A percentile compares a stretch with the other conserved stretches of the same genome.
Conservation (phyloP, 2,113 vertebrate genomes). For the Rhizomys pruinosus region DNA sequence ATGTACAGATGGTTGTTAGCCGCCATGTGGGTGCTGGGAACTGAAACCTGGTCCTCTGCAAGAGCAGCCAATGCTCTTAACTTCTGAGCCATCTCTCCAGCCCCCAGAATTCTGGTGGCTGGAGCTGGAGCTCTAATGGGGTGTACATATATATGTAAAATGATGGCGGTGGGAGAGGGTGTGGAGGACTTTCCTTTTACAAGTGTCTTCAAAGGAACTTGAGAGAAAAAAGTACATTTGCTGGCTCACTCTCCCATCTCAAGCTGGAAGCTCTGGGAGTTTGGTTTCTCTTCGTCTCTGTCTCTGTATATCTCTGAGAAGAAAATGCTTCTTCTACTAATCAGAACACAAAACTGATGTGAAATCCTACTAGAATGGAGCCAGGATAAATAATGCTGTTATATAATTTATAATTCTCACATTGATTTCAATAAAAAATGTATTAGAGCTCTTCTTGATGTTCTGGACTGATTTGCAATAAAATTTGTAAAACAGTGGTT, state of each 20-base stretch:
- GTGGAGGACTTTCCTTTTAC: background rate
- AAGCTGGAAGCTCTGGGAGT: background rate
- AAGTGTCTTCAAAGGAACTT: conserved; percentile 14
- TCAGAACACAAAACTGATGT: conserved; percentile 65
- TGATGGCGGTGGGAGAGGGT: background rate
- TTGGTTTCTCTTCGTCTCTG: too few species aligned
- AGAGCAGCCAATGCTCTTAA: too few species aligned
- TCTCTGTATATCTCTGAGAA: background rate
- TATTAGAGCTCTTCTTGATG: conserved; percentile 33
- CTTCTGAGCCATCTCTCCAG: too few species aligned
- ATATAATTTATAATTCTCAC: conserved; percentile 64
- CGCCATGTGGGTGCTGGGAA: too few species aligned
- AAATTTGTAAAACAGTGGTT: background rate
- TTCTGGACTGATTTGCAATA: conserved; percentile 39
- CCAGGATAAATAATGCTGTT: conserved; percentile 37
- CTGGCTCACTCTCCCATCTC: background rate
- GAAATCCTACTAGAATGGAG: conserved; percentile 7
- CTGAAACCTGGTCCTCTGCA: too few species aligned
- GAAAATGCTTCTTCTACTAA: conserved; percentile 76
- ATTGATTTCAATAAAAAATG: conserved; percentile 50
- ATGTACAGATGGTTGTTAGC: too few species aligned
- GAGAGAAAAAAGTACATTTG: conserved; percentile 41
- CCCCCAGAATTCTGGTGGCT: background rate
- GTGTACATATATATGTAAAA: background rate
- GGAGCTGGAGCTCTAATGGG: background rate